Evolutionary conservation across 2,113 vertebrate species (phyloP).

Genomic region (Sylvia atricapilla): DNA sequence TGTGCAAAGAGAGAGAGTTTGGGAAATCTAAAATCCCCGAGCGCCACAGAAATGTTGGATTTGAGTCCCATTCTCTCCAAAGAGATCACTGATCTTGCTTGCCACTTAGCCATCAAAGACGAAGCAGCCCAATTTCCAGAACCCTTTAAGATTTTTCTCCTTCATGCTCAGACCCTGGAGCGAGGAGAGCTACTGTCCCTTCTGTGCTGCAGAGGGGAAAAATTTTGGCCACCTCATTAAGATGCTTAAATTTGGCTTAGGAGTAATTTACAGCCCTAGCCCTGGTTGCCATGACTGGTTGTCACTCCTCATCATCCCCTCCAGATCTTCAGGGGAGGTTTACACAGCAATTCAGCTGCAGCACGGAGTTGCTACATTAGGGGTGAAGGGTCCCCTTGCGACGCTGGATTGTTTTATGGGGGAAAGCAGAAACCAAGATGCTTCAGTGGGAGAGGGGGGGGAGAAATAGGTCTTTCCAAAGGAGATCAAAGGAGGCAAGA

Average conservation of each 20-base stretch:
- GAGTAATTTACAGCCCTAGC: not conserved
- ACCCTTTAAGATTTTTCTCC: not conserved
- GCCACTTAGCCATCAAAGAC: not conserved
- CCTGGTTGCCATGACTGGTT: not conserved
- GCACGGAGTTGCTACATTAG: not conserved
- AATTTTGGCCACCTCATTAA: not conserved
- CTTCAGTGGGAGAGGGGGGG: not conserved
- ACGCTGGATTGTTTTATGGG: not conserved
- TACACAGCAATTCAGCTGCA: not conserved
- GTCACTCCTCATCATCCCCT: not conserved
- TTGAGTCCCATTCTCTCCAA: not conserved
- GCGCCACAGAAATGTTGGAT: not conserved
- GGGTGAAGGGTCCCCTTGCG: not conserved
- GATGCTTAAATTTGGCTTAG: not conserved
- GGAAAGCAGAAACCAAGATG: not conserved
- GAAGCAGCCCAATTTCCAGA: not conserved
- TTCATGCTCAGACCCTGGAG: not conserved
- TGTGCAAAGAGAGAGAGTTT: not conserved
- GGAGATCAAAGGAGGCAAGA: slow-evolving; percentile 23
- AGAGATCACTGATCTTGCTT: not conserved
- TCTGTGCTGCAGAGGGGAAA: not conserved
- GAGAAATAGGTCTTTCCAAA: not conserved
- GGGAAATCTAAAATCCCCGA: not conserved
- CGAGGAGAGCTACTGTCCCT: not conserved
- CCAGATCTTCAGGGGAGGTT: not conserved